Percentiles rank a stretch among this genome's conserved stretches.
Evolutionary conservation across 2,888 invertebrate genomes (phyloP).

Genomic region (Anoncus sp.): DNA sequence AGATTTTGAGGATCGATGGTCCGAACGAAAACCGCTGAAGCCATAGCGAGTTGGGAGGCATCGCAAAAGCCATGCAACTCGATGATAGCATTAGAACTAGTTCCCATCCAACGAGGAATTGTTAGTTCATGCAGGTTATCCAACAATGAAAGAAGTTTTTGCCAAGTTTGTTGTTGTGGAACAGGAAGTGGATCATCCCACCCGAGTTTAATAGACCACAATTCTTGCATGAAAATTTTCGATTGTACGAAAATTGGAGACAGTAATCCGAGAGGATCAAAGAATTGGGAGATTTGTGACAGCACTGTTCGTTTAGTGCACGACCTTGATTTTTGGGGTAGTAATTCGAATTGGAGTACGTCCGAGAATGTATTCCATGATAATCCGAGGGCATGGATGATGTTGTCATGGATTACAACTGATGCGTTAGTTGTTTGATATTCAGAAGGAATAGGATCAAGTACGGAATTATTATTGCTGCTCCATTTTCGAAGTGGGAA

Average conservation of each 20-base stretch:
- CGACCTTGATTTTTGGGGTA: background rate
- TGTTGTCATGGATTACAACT: background rate
- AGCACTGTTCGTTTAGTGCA: conserved; percentile 48
- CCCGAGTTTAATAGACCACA: conserved; percentile 42
- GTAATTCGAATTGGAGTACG: background rate
- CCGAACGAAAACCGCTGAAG: background rate
- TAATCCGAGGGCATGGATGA: conserved; percentile 4
- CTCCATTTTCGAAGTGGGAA: conserved; percentile 1
- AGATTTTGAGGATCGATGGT: conserved; percentile 1
- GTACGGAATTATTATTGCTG: background rate
- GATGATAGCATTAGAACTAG: no score
- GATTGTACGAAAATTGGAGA: conserved; percentile 47
- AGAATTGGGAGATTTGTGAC: conserved; percentile 40
- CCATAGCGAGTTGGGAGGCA: conserved; percentile 33
- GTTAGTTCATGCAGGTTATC: no score
- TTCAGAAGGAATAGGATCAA: conserved; percentile 8
- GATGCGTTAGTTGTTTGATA: conserved; percentile 1
- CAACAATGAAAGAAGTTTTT: no score
- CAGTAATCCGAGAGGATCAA: conserved; percentile 58
- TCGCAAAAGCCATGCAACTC: conserved; percentile 53
- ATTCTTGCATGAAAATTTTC: conserved; percentile 54
- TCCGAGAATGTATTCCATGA: background rate
- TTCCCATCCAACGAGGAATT: conserved; percentile 10
- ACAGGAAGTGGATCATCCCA: no score
- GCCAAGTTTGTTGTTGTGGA: no score